A percentile compares a stretch with the other conserved stretches of the same genome.
phyloP scores from a whole-genome alignment of 92 coral and sea anemone genomes.

The Umimayanthus chanpuru region DNA sequence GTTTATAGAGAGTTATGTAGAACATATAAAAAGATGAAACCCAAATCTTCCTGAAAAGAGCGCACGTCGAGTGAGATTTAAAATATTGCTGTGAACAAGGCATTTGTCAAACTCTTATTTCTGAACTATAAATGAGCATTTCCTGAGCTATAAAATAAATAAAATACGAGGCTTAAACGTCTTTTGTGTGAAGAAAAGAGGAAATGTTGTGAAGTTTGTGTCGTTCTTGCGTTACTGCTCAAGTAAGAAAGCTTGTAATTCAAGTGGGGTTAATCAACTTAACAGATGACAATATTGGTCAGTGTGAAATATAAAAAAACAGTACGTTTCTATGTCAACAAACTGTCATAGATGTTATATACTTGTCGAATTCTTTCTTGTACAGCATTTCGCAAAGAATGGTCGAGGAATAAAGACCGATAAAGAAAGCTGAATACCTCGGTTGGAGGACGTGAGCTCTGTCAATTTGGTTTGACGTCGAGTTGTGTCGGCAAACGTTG shows the following conservation, averaged over 20 bases:
- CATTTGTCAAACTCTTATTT: too few relatives aligned
- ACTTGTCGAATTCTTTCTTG: slow-evolving; percentile 28
- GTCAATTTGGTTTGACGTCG: not conserved
- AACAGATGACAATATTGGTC: not conserved
- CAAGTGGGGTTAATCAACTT: not conserved
- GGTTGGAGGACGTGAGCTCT: not conserved
- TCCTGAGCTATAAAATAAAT: not conserved
- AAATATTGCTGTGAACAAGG: too few relatives aligned
- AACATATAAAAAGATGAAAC: too few relatives aligned
- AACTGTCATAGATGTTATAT: slow-evolving; percentile 5
- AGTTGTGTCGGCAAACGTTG: not conserved
- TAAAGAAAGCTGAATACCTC: not conserved
- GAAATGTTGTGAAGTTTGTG: not conserved
- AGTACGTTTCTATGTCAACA: not conserved
- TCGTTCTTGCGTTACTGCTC: not conserved
- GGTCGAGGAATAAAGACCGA: not conserved
- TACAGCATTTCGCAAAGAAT: not conserved
- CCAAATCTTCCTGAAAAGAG: not conserved
- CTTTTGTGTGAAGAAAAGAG: too few relatives aligned
- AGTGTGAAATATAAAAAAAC: not conserved
- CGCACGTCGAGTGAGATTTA: not conserved
- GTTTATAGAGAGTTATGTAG: not conserved
- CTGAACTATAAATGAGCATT: not conserved
- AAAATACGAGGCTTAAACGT: not conserved
- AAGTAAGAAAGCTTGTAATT: not conserved